A percentile compares a stretch with the other conserved stretches of the same genome.
Conservation (phyloP, 2,113 vertebrate genomes). For the Phrynosoma platyrhinos region DNA sequence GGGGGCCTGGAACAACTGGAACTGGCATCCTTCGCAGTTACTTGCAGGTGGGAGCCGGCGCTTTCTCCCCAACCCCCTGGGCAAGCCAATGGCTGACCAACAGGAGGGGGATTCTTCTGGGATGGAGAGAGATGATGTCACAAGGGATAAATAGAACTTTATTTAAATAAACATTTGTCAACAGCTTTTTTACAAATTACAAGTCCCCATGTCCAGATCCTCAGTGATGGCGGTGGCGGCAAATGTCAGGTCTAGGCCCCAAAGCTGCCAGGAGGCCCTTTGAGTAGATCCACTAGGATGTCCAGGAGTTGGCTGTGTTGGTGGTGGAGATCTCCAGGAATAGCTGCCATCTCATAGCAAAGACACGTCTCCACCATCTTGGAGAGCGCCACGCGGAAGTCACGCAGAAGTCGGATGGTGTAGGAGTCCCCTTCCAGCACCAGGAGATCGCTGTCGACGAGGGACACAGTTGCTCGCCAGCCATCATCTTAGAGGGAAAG, state of each 20-base stretch:
- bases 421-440: constrained; percentile 83
- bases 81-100: constrained; percentile 50
- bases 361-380: constrained; percentile 91
- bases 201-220: constrained; percentile 69
- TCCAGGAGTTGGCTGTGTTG: constrained; percentile 88
- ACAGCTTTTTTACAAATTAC: constrained; percentile 81
- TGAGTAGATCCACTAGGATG: constrained; percentile 89
- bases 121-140: constrained; percentile 77
- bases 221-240: constrained; percentile 34
- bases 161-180: constrained; percentile 87
- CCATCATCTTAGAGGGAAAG: constrained; percentile 77
- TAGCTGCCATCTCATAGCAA: constrained; percentile 75
- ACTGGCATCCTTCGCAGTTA: too few species aligned
- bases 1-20: too few species aligned
- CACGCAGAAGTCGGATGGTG: constrained; percentile 88
- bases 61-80: constrained; percentile 36
- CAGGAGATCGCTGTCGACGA: constrained; percentile 85
- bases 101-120: constrained; percentile 66
- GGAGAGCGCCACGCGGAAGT: constrained; percentile 89
- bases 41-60: not conserved
- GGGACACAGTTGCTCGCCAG: constrained; percentile 84
- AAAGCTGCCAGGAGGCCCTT: constrained; percentile 81
- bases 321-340: constrained; percentile 71
- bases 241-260: constrained; percentile 64
- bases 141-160: constrained; percentile 88